A percentile compares a stretch with the other conserved stretches of the same genome.
Evolutionary conservation across 2,113 vertebrate genomes (phyloP).

Genomic region (Circaetus gallicus): DNA sequence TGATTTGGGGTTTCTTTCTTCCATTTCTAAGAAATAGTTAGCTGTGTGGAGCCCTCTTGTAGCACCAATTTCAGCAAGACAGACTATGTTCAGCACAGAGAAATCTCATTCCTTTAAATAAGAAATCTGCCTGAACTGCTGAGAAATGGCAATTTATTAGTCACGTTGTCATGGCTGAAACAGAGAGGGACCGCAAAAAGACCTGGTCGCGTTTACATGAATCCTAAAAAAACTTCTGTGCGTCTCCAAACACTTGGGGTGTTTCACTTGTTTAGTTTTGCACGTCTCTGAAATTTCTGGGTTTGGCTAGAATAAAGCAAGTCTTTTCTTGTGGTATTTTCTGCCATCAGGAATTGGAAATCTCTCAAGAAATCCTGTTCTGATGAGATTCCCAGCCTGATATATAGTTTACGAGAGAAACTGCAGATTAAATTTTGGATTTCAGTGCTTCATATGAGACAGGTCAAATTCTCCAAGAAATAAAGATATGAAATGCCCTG

Average conservation of each 20-base stretch:
- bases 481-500: background rate
- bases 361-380: background rate
- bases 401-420: background rate
- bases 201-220: background rate
- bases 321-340: conserved; percentile 11
- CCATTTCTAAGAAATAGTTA: background rate
- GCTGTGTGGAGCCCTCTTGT: background rate
- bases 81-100: background rate
- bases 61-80: background rate
- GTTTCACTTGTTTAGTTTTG: background rate
- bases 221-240: background rate
- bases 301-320: background rate
- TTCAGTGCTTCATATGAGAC: background rate
- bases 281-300: background rate
- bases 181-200: background rate
- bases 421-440: background rate
- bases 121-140: background rate
- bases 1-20: conserved; percentile 41
- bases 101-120: background rate
- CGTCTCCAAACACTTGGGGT: background rate
- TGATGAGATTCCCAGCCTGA: conserved; percentile 1
- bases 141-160: background rate
- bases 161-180: background rate
- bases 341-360: background rate
- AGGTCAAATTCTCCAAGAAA: background rate